phyloP scores from a whole-genome alignment of 2,888 invertebrate genomes.

The Laothoe populi region DNA sequence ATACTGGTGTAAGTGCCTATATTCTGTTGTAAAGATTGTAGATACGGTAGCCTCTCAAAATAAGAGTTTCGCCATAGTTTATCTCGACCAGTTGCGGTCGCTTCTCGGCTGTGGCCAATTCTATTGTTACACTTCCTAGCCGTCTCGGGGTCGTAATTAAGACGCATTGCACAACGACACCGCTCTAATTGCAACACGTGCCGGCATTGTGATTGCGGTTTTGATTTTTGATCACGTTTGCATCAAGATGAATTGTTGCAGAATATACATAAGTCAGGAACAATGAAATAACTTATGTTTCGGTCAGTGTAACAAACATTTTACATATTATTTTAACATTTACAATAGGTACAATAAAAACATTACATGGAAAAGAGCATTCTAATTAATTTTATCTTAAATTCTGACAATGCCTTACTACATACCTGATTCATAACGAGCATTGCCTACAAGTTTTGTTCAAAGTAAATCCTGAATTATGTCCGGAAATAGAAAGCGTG shows the following conservation, averaged over 20 bases:
- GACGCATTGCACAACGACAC: constrained; percentile 15
- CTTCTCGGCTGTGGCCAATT: constrained; percentile 43
- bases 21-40: neutral
- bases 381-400: too few relatives aligned
- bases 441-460: too few relatives aligned
- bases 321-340: too few relatives aligned
- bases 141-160: neutral
- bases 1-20: neutral
- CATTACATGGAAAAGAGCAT: too few relatives aligned
- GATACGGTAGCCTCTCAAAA: constrained; percentile 36
- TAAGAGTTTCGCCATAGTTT: neutral
- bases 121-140: constrained; percentile 48
- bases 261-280: neutral
- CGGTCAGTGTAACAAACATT: too few relatives aligned
- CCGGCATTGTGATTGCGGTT: constrained; percentile 5
- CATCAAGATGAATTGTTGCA: neutral
- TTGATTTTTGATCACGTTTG: neutral
- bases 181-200: constrained; percentile 33
- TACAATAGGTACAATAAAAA: too few relatives aligned
- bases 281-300: too few relatives aligned
- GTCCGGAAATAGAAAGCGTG: too few relatives aligned
- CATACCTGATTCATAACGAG: too few relatives aligned
- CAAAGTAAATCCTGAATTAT: too few relatives aligned
- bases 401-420: too few relatives aligned
- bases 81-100: constrained; percentile 45